Evolutionary conservation across 2,888 invertebrate genomes (phyloP), one percentile per base, ranked within the genome.

Genomic region (Plagodis dolabraria): DNA sequence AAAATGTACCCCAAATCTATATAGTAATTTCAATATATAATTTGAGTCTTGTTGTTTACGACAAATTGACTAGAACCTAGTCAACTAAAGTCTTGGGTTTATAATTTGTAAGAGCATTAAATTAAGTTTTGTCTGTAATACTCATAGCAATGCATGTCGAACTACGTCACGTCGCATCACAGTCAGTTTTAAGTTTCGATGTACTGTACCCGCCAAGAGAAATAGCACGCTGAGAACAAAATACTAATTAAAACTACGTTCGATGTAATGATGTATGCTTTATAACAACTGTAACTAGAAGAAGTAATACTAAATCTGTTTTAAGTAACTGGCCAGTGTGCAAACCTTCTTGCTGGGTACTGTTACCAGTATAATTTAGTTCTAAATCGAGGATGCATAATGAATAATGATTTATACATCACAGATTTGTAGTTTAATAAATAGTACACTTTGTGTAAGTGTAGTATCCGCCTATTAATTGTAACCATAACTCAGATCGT

Each of bases 401-500:
- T 90, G 83, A 74, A 89, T 91, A 90, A 89, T 90, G 83, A 74
- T 83, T 87, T 89, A 88, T 91, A 88, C 90, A 87, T 89, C 89
- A 22, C 82, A 86, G 86, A 88, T 85, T 86, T 80, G 90, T 92
- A 92, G 92, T 90, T 88, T 90, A 87, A 91, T 89, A 89, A 72
- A 72, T 22, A 22, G 81, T 85, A 89, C 91, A 92, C 92, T 90
- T 89, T 87, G 82, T 88, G 90, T 89, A 89, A 90, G 89, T 90
- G 84, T 85, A 85, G 82, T 90, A 87, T 92, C 92, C 92, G 92
- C 92, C 92, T 92, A 92, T 92, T 91, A 91, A 87, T 86, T 89
- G 86, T 90, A 89, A 89, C 89, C 89, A 88, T 89, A 86, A 82
- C 85, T 86, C 80, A 79, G 84, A 85, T 87, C 75, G 81, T 84